Base-by-base conservation (phyloP, 2,888 invertebrate genomes). In the Autographa gamma region DNA sequence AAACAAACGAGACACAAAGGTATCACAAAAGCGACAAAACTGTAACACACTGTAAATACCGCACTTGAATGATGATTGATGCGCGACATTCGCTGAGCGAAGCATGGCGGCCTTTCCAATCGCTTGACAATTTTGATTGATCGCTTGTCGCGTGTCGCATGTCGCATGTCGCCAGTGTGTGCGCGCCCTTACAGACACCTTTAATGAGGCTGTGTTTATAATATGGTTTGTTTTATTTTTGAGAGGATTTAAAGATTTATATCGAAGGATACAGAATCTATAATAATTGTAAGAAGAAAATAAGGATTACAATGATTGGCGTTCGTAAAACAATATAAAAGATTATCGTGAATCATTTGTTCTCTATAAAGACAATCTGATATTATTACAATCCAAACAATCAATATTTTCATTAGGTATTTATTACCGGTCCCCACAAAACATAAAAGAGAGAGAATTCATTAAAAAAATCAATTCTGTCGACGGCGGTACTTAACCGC, bases 71-170 rank as follows among this genome's bases (percentile, higher is more conserved):
- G 83, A 93, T 93, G 94, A 95, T 94, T 95, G 93, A 95, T 95
- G 93, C 77, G 73, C 84, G 89, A 87, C 90, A 90, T 86, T 88
- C 89, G 89, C 88, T 86, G 89, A 83, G 87, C 87, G 86, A 88
- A 89, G 90, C 91, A 89, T 89, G 90, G 88, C 88, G 89, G 88
- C 91, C 92, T 93, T 93, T 91, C 92, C 93, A 89, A 94, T 93
- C 93, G 92, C 89, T 91, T 95, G 95, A 95, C 95, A 94, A 93
- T 93, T 94, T 93, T 95, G 95, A 95, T 95, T 93, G 95, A 95
- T 95, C 92, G 88, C 83, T 71, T 62, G 72, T 71, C 76, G 73
- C 58, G 32, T 48, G 71, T 82, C 76, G 86, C 66, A 32, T 48
- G 71, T 83, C 76, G 86, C 66, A 32, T 48, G 71, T 83, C 76